Conservation (phyloP, 1,140 invertebrate genomes). For the Lepidotrigona ventralis region DNA sequence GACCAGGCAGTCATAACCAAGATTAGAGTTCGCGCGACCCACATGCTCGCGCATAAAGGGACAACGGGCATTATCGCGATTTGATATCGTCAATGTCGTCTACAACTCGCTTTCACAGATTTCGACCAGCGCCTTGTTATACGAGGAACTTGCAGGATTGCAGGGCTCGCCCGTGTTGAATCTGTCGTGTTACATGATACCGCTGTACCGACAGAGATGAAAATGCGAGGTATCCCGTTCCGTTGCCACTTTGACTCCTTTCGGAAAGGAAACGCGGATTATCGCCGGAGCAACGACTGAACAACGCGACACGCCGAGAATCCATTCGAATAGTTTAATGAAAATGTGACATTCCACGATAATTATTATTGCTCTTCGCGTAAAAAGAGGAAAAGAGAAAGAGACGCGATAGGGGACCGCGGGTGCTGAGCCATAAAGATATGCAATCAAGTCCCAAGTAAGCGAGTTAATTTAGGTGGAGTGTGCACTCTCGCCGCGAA, state of each 20-base stretch:
- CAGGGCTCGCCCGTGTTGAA: too few relatives aligned
- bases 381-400: slow-evolving; percentile 28
- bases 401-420: slow-evolving; percentile 21
- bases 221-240: not conserved
- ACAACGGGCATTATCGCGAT: slow-evolving; percentile 39
- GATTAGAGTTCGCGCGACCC: slow-evolving; percentile 51
- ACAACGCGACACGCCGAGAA: not conserved
- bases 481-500: slow-evolving; percentile 73
- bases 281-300: not conserved
- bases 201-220: not conserved
- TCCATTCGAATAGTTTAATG: slow-evolving; percentile 28
- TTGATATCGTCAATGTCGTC: slow-evolving; percentile 17
- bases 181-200: not conserved
- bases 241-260: not conserved
- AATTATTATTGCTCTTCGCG: slow-evolving; percentile 45
- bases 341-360: slow-evolving; percentile 40
- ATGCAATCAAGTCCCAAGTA: slow-evolving; percentile 73
- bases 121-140: not conserved
- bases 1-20: slow-evolving; percentile 50
- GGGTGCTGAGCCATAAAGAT: slow-evolving; percentile 64
- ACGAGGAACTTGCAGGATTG: not conserved
- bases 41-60: slow-evolving; percentile 11
- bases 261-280: not conserved
- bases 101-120: not conserved
- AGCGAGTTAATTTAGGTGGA: slow-evolving; percentile 74